Evolutionary conservation across 1,140 invertebrate genomes (phyloP).

Genomic region (Drosophila grimshawi): DNA sequence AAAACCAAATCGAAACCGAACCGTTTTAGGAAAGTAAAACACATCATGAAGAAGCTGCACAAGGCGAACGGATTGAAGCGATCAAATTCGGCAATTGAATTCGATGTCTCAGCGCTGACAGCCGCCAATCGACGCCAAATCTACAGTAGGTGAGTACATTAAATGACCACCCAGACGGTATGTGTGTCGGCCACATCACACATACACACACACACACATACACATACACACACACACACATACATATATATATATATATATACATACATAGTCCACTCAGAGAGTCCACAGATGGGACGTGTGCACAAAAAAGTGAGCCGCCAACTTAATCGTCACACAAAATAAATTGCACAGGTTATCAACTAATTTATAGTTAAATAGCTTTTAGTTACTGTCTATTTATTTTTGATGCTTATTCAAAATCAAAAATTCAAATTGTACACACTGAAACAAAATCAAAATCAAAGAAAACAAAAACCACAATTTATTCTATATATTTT

Average conservation of each 20-base stretch:
- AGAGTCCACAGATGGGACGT: slow-evolving; percentile 30
- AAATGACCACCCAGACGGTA: slow-evolving; percentile 20
- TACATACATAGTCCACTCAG: slow-evolving; percentile 25
- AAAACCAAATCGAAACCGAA: slow-evolving; percentile 16
- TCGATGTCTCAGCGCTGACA: slow-evolving; percentile 88
- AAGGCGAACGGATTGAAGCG: slow-evolving; percentile 85
- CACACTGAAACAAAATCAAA: slow-evolving; percentile 6
- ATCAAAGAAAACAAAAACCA: slow-evolving; percentile 22
- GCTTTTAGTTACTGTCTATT: slow-evolving; percentile 21
- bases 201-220: slow-evolving; percentile 10
- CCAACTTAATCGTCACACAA: slow-evolving; percentile 29
- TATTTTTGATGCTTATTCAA: slow-evolving; percentile 26
- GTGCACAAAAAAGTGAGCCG: slow-evolving; percentile 33
- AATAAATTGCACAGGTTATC: slow-evolving; percentile 42
- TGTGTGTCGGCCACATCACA: not conserved
- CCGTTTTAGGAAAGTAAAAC: slow-evolving; percentile 73
- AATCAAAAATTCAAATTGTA: slow-evolving; percentile 7
- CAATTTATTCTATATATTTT: slow-evolving; percentile 39
- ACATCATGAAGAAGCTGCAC: slow-evolving; percentile 84
- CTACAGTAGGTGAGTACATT: slow-evolving; percentile 81
- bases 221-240: slow-evolving; percentile 4
- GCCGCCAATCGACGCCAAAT: slow-evolving; percentile 87
- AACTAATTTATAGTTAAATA: slow-evolving; percentile 27
- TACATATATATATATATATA: slow-evolving; percentile 1
- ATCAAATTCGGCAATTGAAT: slow-evolving; percentile 90